Base-by-base conservation (phyloP, 2,797 vertebrate species). In the Megaceryle alcyon region DNA sequence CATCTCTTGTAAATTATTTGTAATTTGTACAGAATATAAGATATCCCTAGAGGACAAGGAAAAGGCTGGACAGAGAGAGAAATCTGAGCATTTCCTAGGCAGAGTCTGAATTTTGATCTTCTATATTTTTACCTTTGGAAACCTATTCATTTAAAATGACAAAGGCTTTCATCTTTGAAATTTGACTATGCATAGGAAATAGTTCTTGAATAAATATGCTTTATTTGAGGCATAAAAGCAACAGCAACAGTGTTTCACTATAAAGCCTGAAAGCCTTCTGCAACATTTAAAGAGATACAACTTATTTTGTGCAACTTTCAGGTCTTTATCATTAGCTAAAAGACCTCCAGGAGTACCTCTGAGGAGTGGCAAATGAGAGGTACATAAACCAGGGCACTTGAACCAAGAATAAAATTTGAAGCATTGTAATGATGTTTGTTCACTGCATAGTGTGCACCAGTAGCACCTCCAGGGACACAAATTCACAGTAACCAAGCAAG, bases 1-100 rank as follows among this genome's bases (percentile, higher is more conserved):
- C 87, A 29, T 82, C 39, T 96, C 94, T 95, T 92, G 73, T 95
- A 90, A 95, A 96, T 92, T 91, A 92, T 72, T 91, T 94, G 46
- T 91, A 95, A 54, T 81, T 96, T 87, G 82, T 90, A 61, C 63
- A 87, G 93, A 97, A 94, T 96, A 56, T 81, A 82, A 95, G 81
- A 82, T 64, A 86, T 89, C 76, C 75, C 90, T 77, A 31, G 88
- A 93, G 90, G 69, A 92, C 54, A 72, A 90, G 18, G 10, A 64
- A 81, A 94, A 93, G 37, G 20, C 69, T 94, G 48, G 66, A 28
- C 61, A 63, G 86, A 95, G 81, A 88, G 64, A 92, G 31, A 92
- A 44, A 61, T 90, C 65, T 87, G 46, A 96, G 29, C 44, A 44
- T 73, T 96, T 91, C 37, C n/a, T 88, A 85, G 49, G 31, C 33